Base-by-base conservation (phyloP, 2,113 vertebrate species). In the Nothoprocta pentlandii region DNA sequence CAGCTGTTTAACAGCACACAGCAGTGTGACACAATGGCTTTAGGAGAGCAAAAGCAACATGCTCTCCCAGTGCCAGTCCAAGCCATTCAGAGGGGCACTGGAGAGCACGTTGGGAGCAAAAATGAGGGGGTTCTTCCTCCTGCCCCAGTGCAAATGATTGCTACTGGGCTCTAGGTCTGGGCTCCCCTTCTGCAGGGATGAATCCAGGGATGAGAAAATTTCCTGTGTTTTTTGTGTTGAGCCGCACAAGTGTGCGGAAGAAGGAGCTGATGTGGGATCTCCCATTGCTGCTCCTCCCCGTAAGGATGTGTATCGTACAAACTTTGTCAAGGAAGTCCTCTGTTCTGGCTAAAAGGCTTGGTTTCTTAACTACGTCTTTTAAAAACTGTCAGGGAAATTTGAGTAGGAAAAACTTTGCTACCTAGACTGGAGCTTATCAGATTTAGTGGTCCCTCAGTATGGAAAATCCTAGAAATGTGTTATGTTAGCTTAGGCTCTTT, bases 1-100 rank as follows among this genome's bases (percentile, higher is more conserved):
- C 94, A 95, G 93, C 94, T 95, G 96, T 95, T 97, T 82, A 97
- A 92, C 93, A 97, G 93, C 93, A 94, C 92, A 88, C 80, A 94
- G 92, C 88, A 85, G 90, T 66, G 84, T 5, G 2, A 82, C 80
- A 96, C 96, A 97, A 97, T 92, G 80, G 84, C 77, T 95, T 92
- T 93, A 69, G 94, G 88, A 85, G 80, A 92, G 74, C 67, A 95
- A 82, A 94, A 93, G 64, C 94, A 90, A 93, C 90, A 81, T 90
- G 80, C 83, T 94, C 63, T 94, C 90, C 86, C 94, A 96, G 83
- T 0, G 83, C 90, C 94, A 90, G 92, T 90, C 90, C 86, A 39
- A 79, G 83, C 59, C 85, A 92, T 90, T 95, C 83, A 92, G 80
- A 90, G 36, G 39, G 92, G 63, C 46, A 66, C 47, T 73, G 67